Conservation (phyloP, 2,888 invertebrate genomes). For the Willowsia nigromaculata region DNA sequence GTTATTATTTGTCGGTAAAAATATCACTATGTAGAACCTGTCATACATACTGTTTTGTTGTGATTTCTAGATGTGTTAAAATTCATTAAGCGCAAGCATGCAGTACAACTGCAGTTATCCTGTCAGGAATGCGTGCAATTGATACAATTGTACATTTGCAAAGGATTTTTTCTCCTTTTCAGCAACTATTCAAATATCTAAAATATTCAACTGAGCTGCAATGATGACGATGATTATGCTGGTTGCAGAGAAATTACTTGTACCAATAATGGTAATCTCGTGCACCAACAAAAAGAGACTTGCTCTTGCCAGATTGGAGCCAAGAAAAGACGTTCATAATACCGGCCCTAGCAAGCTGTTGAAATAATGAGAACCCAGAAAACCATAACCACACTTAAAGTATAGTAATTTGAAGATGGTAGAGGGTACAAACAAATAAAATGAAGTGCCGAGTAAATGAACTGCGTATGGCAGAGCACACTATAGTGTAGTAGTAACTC, state of each 20-base stretch:
- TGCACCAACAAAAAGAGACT: constrained; percentile 27
- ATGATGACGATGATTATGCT: background rate
- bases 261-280: constrained; percentile 33
- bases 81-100: background rate
- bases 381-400: constrained; percentile 53
- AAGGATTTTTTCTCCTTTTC: background rate
- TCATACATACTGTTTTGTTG: too few species aligned
- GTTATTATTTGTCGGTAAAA: background rate
- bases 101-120: background rate
- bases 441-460: constrained; percentile 23
- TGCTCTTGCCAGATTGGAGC: background rate
- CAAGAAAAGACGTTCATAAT: background rate
- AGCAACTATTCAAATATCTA: background rate
- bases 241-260: constrained; percentile 11
- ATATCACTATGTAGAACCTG: too few species aligned
- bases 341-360: background rate
- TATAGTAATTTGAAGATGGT: constrained; percentile 24
- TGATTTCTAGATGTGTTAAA: too few species aligned
- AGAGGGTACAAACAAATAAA: background rate
- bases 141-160: background rate
- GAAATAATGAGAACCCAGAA: constrained; percentile 35
- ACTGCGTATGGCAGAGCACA: background rate
- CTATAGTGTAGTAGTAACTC: background rate
- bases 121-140: constrained; percentile 9
- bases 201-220: background rate